Conservation (phyloP, 2,888 invertebrate species). For the Troilus luridus region DNA sequence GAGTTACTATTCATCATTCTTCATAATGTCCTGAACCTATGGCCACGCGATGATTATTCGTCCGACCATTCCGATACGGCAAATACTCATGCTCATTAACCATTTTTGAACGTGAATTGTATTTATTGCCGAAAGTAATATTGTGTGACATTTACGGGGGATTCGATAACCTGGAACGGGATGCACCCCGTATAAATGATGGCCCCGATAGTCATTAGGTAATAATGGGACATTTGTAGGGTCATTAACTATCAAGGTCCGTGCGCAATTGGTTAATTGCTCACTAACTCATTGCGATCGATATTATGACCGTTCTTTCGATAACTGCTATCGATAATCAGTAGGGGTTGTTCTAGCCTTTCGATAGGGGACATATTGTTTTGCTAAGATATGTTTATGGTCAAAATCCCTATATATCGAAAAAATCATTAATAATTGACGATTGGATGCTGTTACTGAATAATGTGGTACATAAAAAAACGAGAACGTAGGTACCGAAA, state of each 20-base stretch:
- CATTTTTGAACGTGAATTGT: constrained; percentile 9
- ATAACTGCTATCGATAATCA: background rate
- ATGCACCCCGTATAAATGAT: background rate
- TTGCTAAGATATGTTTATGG: no score
- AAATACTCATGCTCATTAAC: constrained; percentile 1
- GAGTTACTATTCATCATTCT: no score
- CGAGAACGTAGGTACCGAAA: no score
- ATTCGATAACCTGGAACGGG: background rate
- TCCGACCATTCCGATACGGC: background rate
- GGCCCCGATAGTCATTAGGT: constrained; percentile 18
- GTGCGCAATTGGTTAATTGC: background rate
- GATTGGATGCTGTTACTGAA: no score
- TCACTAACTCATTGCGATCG: background rate
- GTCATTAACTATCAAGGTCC: background rate
- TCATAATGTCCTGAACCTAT: background rate
- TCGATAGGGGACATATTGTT: no score
- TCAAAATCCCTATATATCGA: no score
- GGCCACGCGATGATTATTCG: background rate
- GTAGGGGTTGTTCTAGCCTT: background rate
- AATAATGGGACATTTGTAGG: background rate
- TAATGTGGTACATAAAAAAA: no score
- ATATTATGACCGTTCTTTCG: background rate
- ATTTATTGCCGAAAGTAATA: constrained; percentile 11
- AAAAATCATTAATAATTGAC: no score
- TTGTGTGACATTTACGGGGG: background rate